These are phyloP conservation scores for Anhinga rufa DNA, from an alignment of 2,113 vertebrate species.

Conservation along the genomic window DNA sequence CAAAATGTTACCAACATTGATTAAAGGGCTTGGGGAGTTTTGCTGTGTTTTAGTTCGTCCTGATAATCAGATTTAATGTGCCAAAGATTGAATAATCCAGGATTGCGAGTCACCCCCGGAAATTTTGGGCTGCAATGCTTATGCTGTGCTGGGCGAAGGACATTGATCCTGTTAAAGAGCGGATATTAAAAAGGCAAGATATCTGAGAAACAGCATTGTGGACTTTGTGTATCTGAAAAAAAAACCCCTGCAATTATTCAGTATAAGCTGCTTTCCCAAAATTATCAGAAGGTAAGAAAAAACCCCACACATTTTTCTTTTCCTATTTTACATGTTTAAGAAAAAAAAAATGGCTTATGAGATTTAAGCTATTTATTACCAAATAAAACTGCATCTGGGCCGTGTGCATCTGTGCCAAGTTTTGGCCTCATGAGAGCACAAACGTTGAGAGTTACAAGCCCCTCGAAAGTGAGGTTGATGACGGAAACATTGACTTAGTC, in stretches of 20 bases:
- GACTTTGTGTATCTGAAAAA: background rate
- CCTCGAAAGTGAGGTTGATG: background rate
- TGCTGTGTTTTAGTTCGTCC: background rate
- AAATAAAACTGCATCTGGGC: constrained; percentile 40
- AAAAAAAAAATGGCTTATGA: background rate
- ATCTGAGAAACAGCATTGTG: background rate
- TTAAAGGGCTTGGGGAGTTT: background rate
- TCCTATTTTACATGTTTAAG: background rate
- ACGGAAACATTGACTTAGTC: constrained; percentile 8
- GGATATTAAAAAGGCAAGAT: background rate
- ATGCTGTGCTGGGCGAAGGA: fast-evolving
- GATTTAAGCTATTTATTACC: constrained; percentile 45
- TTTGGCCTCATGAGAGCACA: background rate
- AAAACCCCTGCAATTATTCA: background rate
- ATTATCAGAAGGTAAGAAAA: background rate
- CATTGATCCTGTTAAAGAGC: background rate
- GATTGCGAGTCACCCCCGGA: fast-evolving
- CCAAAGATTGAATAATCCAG: fast-evolving
- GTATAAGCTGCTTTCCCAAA: background rate
- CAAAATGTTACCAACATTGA: fast-evolving
- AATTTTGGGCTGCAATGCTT: fast-evolving
- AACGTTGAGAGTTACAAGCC: background rate
- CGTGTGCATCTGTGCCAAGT: background rate
- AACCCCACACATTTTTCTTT: background rate
- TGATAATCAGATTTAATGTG: background rate